phyloP scores from a whole-genome alignment of 1,140 invertebrate species.

The Drosophila miranda region DNA sequence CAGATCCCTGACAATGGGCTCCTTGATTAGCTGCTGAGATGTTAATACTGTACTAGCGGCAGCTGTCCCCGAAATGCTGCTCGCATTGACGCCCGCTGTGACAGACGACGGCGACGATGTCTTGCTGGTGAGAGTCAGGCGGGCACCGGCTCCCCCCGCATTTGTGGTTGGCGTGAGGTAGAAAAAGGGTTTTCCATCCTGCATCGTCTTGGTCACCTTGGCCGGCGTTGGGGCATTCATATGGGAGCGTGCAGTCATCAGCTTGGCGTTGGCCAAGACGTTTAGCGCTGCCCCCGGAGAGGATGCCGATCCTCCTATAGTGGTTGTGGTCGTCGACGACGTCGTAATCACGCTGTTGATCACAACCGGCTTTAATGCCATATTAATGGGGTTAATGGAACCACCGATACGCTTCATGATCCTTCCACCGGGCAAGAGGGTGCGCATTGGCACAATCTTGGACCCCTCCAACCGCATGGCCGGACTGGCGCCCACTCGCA shows the following conservation, averaged over 20 bases:
- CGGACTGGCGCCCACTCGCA: conserved; percentile 78
- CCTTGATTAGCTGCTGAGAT: conserved; percentile 40
- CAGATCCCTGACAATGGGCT: conserved; percentile 67
- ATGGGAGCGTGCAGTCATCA: conserved; percentile 53
- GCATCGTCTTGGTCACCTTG: conserved; percentile 73
- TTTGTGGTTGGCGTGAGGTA: conserved; percentile 77
- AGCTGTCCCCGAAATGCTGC: neutral
- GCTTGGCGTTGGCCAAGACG: conserved; percentile 44
- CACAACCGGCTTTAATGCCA: conserved; percentile 65
- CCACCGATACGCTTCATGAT: conserved; percentile 65
- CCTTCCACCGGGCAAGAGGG: conserved; percentile 51
- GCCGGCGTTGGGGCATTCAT: conserved; percentile 68
- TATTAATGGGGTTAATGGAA: conserved; percentile 72
- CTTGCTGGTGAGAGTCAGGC: conserved; percentile 79
- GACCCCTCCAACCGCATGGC: conserved; percentile 77
- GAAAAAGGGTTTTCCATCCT: conserved; percentile 74
- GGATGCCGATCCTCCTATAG: neutral
- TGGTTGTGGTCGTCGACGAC: conserved; percentile 12
- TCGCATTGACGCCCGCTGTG: conserved; percentile 10
- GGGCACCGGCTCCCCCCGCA: conserved; percentile 60
- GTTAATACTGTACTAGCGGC: neutral
- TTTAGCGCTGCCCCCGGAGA: conserved; percentile 29
- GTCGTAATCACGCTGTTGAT: conserved; percentile 56
- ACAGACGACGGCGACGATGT: conserved; percentile 28
- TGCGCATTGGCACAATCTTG: conserved; percentile 68